A percentile compares a stretch with the other conserved stretches of the same genome.
These are phyloP conservation scores for Menidia menidia DNA, from an alignment of 2,797 vertebrate genomes.

Conservation along the genomic window DNA sequence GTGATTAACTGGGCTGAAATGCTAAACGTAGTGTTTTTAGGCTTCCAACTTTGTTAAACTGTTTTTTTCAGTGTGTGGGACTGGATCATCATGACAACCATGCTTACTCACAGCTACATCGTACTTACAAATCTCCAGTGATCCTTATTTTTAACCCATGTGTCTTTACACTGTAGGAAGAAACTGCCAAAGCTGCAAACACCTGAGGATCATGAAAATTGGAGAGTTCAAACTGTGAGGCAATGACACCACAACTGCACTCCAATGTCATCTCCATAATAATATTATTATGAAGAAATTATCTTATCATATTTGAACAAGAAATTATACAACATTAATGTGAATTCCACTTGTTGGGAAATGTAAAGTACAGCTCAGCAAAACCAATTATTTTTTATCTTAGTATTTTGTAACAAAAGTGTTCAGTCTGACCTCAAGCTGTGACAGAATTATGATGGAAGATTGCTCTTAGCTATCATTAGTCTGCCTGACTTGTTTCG, in stretches of 20 bases:
- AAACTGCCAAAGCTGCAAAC: not conserved
- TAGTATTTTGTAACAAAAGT: no score
- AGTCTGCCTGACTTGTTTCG: no score
- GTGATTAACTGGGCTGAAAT: not conserved
- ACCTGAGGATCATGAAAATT: not conserved
- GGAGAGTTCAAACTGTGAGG: not conserved
- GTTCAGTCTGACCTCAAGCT: no score
- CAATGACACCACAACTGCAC: not conserved
- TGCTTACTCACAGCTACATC: constrained; percentile 1
- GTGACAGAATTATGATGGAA: no score
- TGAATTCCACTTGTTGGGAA: no score
- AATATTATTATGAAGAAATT: no score
- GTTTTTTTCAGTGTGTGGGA: not conserved
- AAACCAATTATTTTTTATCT: no score
- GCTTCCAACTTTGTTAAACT: not conserved
- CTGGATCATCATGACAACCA: constrained; percentile 9
- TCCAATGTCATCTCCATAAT: not conserved
- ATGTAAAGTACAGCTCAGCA: no score
- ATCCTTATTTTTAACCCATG: not conserved
- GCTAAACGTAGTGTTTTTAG: not conserved
- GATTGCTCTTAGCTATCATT: no score
- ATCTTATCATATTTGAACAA: no score
- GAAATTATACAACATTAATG: no score
- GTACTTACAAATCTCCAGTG: not conserved
- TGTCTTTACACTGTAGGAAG: constrained; percentile 12